Evolutionary conservation across 2,113 vertebrate species (phyloP), one percentile per base, ranked within the genome.

Genomic region (Prunella himalayana): DNA sequence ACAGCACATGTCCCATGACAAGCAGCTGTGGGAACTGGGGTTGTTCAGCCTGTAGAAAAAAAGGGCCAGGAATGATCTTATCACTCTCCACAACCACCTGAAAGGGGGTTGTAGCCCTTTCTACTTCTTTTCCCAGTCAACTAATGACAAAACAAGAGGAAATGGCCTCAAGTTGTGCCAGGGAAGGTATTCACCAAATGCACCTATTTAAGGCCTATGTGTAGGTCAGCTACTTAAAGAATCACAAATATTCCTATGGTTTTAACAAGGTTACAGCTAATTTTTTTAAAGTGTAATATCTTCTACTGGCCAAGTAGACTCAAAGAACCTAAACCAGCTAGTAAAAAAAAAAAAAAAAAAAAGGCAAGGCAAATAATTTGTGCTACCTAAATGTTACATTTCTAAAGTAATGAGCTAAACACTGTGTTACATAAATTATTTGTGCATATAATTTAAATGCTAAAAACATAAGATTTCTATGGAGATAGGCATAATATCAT

Each of bases 91-190:
- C 22, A 73, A 25, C 7, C 22, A 9, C 20, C 19, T 20, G 13
- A 42, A 69, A 51, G 27, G 10, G 16, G 3, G 5, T 4, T 64
- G 13, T 51, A 59, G 10, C 2, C n/a, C n/a, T n/a, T n/a, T 44
- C 5, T 6, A 9, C 9, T 25, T 65, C 9, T 76, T 68, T 47
- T 47, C 19, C 19, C 16, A 45, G 25, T 11, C 4, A 51, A 31
- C 6, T 11, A n/a, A 25, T 0, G 0, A 37, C 3, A 68, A 16
- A 41, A 54, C 4, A 35, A 54, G n/a, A 49, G 9, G 13, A 77
- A 63, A 30, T 17, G 8, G 14, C 19, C 22, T 51, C 18, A 41
- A 20, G 12, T 35, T 61, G 10, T 24, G 11, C 4, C 19, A 24
- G 4, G 11, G 18, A 56, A 60, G 1, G 2, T 27, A 54, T 65